Evolutionary conservation across 2,113 vertebrate species (phyloP).

Genomic region (Halcyon malimbica): DNA sequence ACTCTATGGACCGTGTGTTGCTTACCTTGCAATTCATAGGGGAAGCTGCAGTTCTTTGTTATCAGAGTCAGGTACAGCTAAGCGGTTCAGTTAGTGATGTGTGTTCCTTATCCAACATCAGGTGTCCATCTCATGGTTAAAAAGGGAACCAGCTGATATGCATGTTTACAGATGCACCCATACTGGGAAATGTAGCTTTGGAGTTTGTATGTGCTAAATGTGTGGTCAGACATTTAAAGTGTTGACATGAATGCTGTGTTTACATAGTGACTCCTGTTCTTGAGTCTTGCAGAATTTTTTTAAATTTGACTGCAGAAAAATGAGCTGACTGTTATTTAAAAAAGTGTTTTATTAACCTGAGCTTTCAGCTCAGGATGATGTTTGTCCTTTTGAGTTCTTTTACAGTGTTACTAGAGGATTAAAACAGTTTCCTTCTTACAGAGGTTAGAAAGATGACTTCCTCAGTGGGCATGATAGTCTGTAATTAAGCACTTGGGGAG

Average conservation of each 20-base stretch:
- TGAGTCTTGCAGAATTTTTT: not conserved
- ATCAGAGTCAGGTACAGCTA: fast-evolving
- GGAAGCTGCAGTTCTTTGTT: not conserved
- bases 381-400: not conserved
- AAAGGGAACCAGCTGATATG: not conserved
- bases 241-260: fast-evolving
- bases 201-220: not conserved
- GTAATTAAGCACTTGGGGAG: not conserved
- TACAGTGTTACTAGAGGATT: not conserved
- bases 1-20: fast-evolving
- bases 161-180: not conserved
- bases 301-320: not conserved
- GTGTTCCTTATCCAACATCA: not conserved
- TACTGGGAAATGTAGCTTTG: not conserved
- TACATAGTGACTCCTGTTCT: not conserved
- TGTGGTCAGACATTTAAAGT: not conserved
- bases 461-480: not conserved
- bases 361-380: not conserved
- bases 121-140: not conserved
- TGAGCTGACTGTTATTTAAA: not conserved
- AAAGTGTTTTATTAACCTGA: not conserved
- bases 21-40: fast-evolving
- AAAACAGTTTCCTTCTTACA: not conserved
- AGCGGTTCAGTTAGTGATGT: not conserved
- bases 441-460: not conserved